These are phyloP conservation scores for Cranoglanis bouderius DNA, from an alignment of 2,113 vertebrate genomes.

Conservation along the genomic window DNA sequence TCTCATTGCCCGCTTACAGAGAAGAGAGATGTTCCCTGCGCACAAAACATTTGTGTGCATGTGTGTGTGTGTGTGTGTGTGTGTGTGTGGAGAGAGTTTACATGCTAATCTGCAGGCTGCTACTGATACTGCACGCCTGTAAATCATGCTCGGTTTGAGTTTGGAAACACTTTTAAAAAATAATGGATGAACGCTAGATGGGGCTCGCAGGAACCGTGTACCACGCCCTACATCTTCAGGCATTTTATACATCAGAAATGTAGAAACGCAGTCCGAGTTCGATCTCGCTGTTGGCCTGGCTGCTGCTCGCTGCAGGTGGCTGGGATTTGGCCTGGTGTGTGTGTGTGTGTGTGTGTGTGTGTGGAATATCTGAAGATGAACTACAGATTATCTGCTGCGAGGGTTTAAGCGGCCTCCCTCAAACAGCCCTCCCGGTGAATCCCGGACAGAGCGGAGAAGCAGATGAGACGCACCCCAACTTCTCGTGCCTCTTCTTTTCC, in stretches of 20 bases:
- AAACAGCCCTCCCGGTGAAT: background rate
- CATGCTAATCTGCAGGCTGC: background rate
- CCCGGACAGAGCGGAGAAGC: background rate
- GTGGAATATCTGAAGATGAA: conserved; percentile 58
- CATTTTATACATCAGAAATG: background rate
- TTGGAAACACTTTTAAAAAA: background rate
- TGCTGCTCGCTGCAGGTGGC: conserved; percentile 62
- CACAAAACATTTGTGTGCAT: background rate
- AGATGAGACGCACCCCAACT: background rate
- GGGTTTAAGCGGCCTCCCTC: conserved; percentile 17
- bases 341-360: conserved; percentile 39
- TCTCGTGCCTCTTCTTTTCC: background rate
- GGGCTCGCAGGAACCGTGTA: background rate
- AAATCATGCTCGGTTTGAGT: conserved; percentile 9
- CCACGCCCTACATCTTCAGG: background rate
- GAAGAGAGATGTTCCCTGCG: conserved; percentile 9
- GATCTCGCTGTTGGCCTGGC: conserved; percentile 48
- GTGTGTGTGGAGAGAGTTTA: background rate
- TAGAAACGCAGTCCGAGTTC: background rate
- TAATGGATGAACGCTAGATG: background rate
- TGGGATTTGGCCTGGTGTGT: background rate
- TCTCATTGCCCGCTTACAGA: conserved; percentile 39
- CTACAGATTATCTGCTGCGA: conserved; percentile 70
- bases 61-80: background rate
- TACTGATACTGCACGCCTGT: conserved; percentile 1